phyloP scores from a whole-genome alignment of 92 coral and sea anemone species.

The Palythoa heliodiscus region DNA sequence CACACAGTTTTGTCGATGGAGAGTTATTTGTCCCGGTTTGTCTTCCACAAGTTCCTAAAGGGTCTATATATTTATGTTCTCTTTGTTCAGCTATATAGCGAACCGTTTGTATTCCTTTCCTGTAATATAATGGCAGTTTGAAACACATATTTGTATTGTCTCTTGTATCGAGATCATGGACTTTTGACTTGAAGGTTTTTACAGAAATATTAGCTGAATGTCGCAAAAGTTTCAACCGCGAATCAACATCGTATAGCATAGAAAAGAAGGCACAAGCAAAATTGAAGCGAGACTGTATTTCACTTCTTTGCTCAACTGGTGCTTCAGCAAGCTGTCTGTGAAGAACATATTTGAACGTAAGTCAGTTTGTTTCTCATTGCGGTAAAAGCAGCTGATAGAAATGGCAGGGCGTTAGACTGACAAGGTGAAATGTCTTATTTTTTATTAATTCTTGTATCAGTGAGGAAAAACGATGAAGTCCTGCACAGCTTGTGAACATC shows the following conservation, averaged over 20 bases:
- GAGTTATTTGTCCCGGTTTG: neutral
- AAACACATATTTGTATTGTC: slow-evolving; percentile 38
- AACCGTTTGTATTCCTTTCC: slow-evolving; percentile 27
- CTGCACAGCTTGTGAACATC: too few species aligned
- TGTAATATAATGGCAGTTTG: slow-evolving; percentile 41
- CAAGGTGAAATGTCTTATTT: neutral
- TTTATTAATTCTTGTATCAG: too few species aligned
- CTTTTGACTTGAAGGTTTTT: slow-evolving; percentile 40
- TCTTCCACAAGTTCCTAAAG: neutral
- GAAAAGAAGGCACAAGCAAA: slow-evolving; percentile 31
- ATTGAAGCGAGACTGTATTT: neutral
- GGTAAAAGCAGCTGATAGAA: neutral
- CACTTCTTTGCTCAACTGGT: neutral
- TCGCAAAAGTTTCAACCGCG: slow-evolving; percentile 44
- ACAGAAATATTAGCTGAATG: slow-evolving; percentile 44
- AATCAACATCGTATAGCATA: slow-evolving; percentile 39
- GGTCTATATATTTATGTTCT: slow-evolving; percentile 1
- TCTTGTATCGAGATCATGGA: slow-evolving; percentile 42
- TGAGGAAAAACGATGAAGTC: too few species aligned
- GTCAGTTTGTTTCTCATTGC: neutral
- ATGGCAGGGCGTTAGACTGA: neutral
- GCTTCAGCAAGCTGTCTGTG: neutral
- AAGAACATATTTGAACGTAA: neutral
- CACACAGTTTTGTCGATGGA: neutral
- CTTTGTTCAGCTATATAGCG: neutral